Base-by-base conservation (phyloP, 1,140 invertebrate species). In the Drosophila bipectinata region DNA sequence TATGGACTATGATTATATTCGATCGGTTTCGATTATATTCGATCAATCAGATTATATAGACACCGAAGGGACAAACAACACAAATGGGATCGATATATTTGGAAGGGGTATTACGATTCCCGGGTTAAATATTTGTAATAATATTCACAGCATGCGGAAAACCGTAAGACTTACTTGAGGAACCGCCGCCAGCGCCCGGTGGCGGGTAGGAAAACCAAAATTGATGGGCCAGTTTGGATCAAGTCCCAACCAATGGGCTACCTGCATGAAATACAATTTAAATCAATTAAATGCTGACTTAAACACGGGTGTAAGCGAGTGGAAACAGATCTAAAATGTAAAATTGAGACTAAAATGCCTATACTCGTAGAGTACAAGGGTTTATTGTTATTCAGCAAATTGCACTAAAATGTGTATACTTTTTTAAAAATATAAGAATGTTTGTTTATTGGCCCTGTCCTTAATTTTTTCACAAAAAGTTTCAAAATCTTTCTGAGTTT, bases 171-270 rank as follows among this genome's bases (percentile, higher is more conserved):
- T 92, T 83, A 92, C 91, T 92, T 80, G 91, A 92, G 77, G 91
- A 92, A 77, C 91, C 90, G 77, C 93, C 93, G 82, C 93, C 93
- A 92, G 93, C 92, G 92, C 93, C 93, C 74, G 94, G 94, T 87
- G 94, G 94, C 92, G 94, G 94, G 92, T 94, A 95, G 53, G 94
- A 94, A 88, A 95, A 94, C 94, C 94, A 95, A 92, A 95, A 95
- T 93, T 95, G 94, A 92, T 95, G 94, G 92, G 94, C 94, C 94
- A 95, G 93, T 91, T 93, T 93, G 91, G 79, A 80, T 44, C 69
- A 54, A 74, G 75, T 83, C 90, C 90, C 84, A 71, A 74, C 51
- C 52, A 52, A 63, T 71, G 90, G 90, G 88, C 85, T 91, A 71
- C 67, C 90, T 91, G 90, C 14, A 80, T 79, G 8, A n/a, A 54